Evolutionary conservation across 2,113 vertebrate species (phyloP), one percentile per base, ranked within the genome.

Genomic region (Siniperca chuatsi): DNA sequence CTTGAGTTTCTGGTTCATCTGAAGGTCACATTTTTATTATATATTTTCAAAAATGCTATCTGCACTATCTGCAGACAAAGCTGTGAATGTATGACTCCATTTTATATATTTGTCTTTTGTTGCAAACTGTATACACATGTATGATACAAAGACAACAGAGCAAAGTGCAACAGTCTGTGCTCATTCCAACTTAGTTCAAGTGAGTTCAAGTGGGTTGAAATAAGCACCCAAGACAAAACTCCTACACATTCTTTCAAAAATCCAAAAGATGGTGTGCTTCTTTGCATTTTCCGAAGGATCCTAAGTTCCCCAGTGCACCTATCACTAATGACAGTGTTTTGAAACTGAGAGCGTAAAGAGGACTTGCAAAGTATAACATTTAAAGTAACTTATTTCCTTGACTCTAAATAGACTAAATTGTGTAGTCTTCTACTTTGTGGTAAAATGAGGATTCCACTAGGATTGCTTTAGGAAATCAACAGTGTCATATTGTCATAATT

Each of bases 211-310:
- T 78, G 33, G 35, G 48, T 75, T 61, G 10, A 42, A 82, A 82
- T 60, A 8, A 54, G 42, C 8, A 74, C 21, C 60, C 15, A 76
- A 65, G 79, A 62, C 46, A 65, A 71, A 78, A 86, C 46, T 40
- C 52, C 44, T 65, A 85, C 83, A 55, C 70, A 60, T 52, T 58
- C 40, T 79, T 50, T 69, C n/a, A 71, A n/a, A 69, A 70, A 70
- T 66, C 42, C 35, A 70, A 72, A 67, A 75, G 9, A 48, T 11
- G 7, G 33, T 74, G 44, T 21, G 21, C 60, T 55, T 48, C 37
- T 78, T 74, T 64, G 21, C 50, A 13, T 52, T 60, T 71, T 52
- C 65, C 29, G 25, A 21, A 55, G 12, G 3, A 64, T 69, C 46
- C 20, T 13, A 12, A 72, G 37, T 70, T 75, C 52, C 66, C 20